Percentiles rank a stretch among this genome's conserved stretches.
Conservation (phyloP, 2,113 vertebrate species). For the Pantherophis guttatus region DNA sequence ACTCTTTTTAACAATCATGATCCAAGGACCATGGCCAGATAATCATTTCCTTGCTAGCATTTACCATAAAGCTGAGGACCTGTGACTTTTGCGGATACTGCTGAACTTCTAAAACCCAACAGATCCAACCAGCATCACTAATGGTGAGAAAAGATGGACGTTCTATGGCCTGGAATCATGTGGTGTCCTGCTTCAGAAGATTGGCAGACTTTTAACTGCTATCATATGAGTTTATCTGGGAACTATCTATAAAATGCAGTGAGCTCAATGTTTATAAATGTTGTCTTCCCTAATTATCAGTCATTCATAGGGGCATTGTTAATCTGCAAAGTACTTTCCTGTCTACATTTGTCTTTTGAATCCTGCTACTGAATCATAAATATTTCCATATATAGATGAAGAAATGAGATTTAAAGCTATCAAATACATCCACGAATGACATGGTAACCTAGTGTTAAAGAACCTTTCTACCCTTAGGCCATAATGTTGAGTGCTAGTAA, state of each 20-base stretch:
- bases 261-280: not conserved
- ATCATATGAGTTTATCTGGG: not conserved
- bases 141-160: not conserved
- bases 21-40: not conserved
- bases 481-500: not conserved
- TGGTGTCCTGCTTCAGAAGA: not conserved
- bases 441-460: not conserved
- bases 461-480: too few species aligned
- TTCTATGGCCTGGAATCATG: not conserved
- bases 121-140: not conserved
- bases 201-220: not conserved
- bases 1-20: not conserved
- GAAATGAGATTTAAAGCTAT: not conserved
- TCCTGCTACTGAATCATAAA: not conserved
- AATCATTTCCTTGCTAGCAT: not conserved
- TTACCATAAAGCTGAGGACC: not conserved
- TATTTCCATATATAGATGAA: not conserved
- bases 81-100: not conserved
- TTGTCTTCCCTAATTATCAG: not conserved
- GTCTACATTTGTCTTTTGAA: not conserved
- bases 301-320: not conserved
- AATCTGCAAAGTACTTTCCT: not conserved
- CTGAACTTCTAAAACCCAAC: not conserved
- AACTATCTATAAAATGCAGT: not conserved
- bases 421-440: not conserved